Conservation (phyloP, 2,888 invertebrate genomes). For the Apamea monoglypha region DNA sequence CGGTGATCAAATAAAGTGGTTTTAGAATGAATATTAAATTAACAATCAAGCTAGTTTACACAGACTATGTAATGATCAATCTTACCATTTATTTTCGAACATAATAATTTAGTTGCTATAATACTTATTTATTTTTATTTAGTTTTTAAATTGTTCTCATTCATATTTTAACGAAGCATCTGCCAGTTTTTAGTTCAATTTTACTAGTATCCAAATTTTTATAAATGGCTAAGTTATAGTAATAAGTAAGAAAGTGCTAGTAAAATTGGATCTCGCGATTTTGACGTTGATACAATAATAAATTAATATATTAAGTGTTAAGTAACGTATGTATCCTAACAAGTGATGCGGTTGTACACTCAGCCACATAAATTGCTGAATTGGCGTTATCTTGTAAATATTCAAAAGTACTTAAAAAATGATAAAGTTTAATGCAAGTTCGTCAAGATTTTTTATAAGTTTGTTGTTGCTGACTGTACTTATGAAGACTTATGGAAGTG, state of each 20-base stretch:
- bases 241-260: slow-evolving; percentile 71
- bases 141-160: slow-evolving; percentile 53
- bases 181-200: slow-evolving; percentile 76
- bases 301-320: slow-evolving; percentile 85
- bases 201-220: slow-evolving; percentile 78
- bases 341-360: slow-evolving; percentile 77
- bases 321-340: slow-evolving; percentile 85
- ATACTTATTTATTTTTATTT: slow-evolving; percentile 59
- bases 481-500: slow-evolving; percentile 69
- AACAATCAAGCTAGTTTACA: slow-evolving; percentile 36
- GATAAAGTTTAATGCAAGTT: slow-evolving; percentile 46
- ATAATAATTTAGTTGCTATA: slow-evolving; percentile 46
- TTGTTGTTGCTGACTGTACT: slow-evolving; percentile 66
- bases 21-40: slow-evolving; percentile 50
- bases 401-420: slow-evolving; percentile 46
- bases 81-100: slow-evolving; percentile 47
- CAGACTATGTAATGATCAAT: slow-evolving; percentile 25
- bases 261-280: slow-evolving; percentile 80
- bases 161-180: slow-evolving; percentile 70
- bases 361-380: slow-evolving; percentile 69
- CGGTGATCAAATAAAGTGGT: slow-evolving; percentile 52
- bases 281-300: slow-evolving; percentile 81
- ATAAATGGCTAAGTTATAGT: slow-evolving; percentile 67
- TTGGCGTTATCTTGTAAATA: slow-evolving; percentile 65
- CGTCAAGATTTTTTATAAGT: slow-evolving; percentile 44